phyloP scores from a whole-genome alignment of 2,888 invertebrate genomes.

The Lycophotia porphyrea region DNA sequence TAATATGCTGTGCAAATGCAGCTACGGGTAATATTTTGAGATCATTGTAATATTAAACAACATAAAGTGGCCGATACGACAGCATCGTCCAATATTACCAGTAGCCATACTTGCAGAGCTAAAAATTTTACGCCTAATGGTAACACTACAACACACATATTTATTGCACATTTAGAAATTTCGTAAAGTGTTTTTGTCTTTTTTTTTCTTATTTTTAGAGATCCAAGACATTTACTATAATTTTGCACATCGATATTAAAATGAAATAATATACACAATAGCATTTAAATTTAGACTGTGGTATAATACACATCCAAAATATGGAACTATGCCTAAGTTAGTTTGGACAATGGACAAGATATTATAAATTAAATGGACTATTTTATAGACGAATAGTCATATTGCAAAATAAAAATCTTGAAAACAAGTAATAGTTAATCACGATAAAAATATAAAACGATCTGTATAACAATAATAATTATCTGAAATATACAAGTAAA shows the following conservation, averaged over 20 bases:
- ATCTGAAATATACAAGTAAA: conserved; percentile 89
- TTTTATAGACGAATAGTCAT: conserved; percentile 77
- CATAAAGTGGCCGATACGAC: conserved; percentile 74
- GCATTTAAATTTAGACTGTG: conserved; percentile 87
- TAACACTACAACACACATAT: conserved; percentile 91
- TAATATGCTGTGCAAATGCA: conserved; percentile 83
- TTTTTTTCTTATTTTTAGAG: conserved; percentile 90
- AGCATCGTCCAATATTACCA: conserved; percentile 69
- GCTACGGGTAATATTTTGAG: conserved; percentile 83
- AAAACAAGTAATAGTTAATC: conserved; percentile 83
- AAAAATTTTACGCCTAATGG: conserved; percentile 89
- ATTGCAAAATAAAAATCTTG: conserved; percentile 80
- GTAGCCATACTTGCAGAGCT: conserved; percentile 80
- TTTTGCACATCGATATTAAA: conserved; percentile 89
- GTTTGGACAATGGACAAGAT: conserved; percentile 89
- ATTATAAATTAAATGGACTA: conserved; percentile 85
- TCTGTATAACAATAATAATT: conserved; percentile 88
- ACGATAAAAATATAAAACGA: conserved; percentile 88
- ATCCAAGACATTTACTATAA: conserved; percentile 91
- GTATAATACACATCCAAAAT: conserved; percentile 90
- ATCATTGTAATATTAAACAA: conserved; percentile 83
- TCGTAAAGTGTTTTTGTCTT: conserved; percentile 90
- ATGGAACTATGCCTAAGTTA: conserved; percentile 89
- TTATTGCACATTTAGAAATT: conserved; percentile 91
- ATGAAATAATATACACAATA: conserved; percentile 90